Conservation (phyloP, 2,888 invertebrate genomes). For the Ischnus inquisitorius region DNA sequence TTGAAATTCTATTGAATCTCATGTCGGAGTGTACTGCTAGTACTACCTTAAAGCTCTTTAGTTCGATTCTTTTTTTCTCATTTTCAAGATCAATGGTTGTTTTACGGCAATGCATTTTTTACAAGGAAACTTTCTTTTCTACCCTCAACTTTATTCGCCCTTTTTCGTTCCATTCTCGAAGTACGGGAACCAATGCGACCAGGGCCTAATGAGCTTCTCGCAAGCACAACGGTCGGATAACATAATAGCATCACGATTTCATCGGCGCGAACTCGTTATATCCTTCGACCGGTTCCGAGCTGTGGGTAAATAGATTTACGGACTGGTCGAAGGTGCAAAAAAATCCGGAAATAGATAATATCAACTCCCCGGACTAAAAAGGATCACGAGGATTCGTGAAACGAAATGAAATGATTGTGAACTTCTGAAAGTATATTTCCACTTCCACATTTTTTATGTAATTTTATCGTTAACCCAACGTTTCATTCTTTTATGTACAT, state of each 20-base stretch:
- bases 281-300: not conserved
- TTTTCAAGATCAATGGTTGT: no score
- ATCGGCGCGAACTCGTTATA: not conserved
- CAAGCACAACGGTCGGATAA: not conserved
- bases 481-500: no score
- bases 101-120: no score
- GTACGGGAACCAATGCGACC: not conserved
- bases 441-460: not conserved
- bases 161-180: no score
- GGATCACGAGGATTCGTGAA: not conserved
- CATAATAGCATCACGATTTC: not conserved
- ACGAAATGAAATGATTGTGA: not conserved
- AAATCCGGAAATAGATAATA: not conserved
- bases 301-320: not conserved
- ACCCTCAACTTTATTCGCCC: no score
- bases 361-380: not conserved
- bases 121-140: no score
- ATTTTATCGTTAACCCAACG: no score
- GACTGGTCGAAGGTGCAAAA: not conserved
- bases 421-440: not conserved
- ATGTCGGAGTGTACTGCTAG: no score
- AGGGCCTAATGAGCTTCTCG: not conserved
- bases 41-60: no score
- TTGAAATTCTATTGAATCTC: no score
- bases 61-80: no score